Evolutionary conservation across 2,797 vertebrate genomes (phyloP).

Genomic region (Apogon hyalosoma): DNA sequence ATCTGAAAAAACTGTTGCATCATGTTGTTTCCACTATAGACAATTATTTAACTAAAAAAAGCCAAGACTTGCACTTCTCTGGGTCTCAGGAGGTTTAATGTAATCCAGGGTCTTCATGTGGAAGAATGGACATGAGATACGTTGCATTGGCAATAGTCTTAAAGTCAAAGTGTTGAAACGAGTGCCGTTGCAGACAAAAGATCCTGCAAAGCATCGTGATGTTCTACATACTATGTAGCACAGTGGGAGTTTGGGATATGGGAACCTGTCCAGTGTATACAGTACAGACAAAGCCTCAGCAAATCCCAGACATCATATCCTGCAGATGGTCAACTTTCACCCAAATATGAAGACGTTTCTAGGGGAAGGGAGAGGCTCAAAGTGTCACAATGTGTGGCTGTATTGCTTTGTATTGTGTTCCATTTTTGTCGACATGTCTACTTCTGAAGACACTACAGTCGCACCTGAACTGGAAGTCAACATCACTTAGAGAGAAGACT

Average conservation of each 20-base stretch:
- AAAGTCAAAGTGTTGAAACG: too few relatives aligned
- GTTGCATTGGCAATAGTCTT: too few relatives aligned
- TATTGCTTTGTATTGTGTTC: background rate
- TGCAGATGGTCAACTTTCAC: conserved; percentile 56
- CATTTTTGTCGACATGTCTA: background rate
- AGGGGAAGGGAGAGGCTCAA: background rate
- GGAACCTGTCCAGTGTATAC: conserved; percentile 14
- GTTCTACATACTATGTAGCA: background rate
- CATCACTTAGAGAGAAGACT: background rate
- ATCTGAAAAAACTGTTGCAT: too few relatives aligned
- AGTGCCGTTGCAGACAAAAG: background rate
- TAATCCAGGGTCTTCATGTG: too few relatives aligned
- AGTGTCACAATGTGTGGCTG: background rate
- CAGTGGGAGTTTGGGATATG: conserved; percentile 5
- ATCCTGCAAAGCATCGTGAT: background rate
- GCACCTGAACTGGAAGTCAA: background rate
- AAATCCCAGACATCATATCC: conserved; percentile 44
- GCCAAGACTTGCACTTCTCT: too few relatives aligned
- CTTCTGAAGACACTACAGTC: background rate
- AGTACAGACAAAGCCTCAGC: conserved; percentile 41
- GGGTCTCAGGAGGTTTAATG: too few relatives aligned
- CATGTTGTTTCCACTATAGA: too few relatives aligned
- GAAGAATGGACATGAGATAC: too few relatives aligned
- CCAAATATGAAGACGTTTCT: conserved; percentile 11
- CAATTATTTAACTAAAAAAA: too few relatives aligned